Evolutionary conservation across 2,113 vertebrate genomes (phyloP), one percentile per base, ranked within the genome.

Genomic region (Peromyscus californicus): DNA sequence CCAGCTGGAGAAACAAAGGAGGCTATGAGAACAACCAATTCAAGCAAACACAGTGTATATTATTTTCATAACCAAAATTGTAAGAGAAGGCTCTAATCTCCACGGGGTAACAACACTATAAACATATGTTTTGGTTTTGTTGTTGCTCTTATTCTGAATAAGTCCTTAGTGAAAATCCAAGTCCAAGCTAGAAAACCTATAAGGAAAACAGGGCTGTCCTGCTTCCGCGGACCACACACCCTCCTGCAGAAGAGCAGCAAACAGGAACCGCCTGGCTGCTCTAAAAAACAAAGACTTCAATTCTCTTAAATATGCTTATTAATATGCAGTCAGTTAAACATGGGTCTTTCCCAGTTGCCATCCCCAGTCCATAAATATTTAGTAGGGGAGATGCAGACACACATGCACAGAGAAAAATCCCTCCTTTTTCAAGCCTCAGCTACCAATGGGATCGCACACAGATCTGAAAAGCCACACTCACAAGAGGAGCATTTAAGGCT

Each of bases 141-240:
- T 83, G 80, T n/a, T 82, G 51, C 36, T 59, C 54, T 63, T 67
- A 26, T 86, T 65, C 45, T 96, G 96, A 96, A 70, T 74, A 83
- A 91, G 82, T 69, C 42, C 88, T 83, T 89, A 5, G n/a, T 84
- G 89, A 92, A 97, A 95, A 89, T 59, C 79, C 26, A 92, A 93
- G 74, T 79, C 61, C 72, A 85, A 74, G 69, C 76, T 89, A 96
- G 95, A 96, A 92, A 85, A 88, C 61, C 85, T 78, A 74, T 79
- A 96, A 96, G 67, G 92, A 89, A 97, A 97, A 95, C 93, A 96
- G 92, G 61, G 74, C 54, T 15, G n/a, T 4, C 12, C 65, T 85
- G 96, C 86, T 96, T 78, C 89, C 92, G 76, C 0, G 1, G 13
- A 22, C 19, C 19, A n/a, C 24, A 24, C 10, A 2, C 39, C 24